Evolutionary conservation across 2,113 vertebrate genomes (phyloP).

Genomic region (Neolamprologus kungweensis): DNA sequence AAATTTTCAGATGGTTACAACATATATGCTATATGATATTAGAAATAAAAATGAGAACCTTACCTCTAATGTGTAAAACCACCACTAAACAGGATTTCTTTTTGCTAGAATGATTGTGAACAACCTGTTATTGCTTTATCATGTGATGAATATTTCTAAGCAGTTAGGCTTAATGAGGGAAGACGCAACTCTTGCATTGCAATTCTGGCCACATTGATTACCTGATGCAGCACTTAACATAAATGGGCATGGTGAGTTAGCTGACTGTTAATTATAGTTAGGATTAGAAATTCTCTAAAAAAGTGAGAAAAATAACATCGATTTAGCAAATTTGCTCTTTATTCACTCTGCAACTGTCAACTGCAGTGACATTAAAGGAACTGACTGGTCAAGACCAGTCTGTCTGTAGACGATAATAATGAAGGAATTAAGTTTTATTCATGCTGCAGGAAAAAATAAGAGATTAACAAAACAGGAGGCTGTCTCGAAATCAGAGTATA

Average conservation of each 20-base stretch:
- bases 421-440: background rate
- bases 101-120: background rate
- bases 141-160: slow-evolving; percentile 4
- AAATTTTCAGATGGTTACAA: background rate
- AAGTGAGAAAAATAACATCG: background rate
- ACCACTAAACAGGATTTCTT: background rate
- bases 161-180: slow-evolving; percentile 11
- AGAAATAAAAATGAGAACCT: background rate
- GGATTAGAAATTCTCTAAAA: background rate
- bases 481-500: background rate
- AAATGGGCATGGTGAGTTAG: background rate
- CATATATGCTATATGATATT: background rate
- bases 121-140: background rate
- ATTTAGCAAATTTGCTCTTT: background rate
- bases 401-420: background rate
- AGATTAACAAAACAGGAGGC: background rate
- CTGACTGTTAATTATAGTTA: background rate
- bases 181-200: background rate
- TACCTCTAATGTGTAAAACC: background rate
- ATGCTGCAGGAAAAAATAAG: background rate
- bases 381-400: background rate
- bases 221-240: background rate
- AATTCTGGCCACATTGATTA: slow-evolving; percentile 44
- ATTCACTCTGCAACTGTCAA: background rate
- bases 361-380: background rate